These are phyloP conservation scores for Shargacucullia verbasci DNA, from an alignment of 2,888 invertebrate genomes.

Conservation along the genomic window DNA sequence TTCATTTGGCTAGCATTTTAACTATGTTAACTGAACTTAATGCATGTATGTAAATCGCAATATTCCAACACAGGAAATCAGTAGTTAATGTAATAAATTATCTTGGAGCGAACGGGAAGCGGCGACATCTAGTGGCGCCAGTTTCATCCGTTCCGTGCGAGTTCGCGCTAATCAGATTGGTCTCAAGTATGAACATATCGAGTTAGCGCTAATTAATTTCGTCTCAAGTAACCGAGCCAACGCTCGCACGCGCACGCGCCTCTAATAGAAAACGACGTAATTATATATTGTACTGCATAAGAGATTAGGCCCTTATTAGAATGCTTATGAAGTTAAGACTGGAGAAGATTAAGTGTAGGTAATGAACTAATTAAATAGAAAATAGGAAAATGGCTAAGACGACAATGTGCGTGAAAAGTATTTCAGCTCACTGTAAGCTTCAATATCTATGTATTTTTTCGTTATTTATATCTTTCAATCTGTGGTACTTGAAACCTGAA, in stretches of 20 bases:
- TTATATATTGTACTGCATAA: slow-evolving; percentile 4
- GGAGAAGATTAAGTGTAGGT: neutral
- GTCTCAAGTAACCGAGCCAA: slow-evolving; percentile 22
- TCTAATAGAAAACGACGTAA: slow-evolving; percentile 5
- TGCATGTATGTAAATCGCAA: neutral
- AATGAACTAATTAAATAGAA: neutral
- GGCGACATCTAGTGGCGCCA: slow-evolving; percentile 23
- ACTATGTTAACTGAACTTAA: too few relatives aligned
- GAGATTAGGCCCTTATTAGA: neutral
- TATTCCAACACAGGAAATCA: slow-evolving; percentile 10
- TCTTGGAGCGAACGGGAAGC: slow-evolving; percentile 8
- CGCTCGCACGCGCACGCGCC: slow-evolving; percentile 7
- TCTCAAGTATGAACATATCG: slow-evolving; percentile 35
- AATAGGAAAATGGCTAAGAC: too few relatives aligned
- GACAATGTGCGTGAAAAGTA: too few relatives aligned
- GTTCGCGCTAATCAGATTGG: slow-evolving; percentile 33
- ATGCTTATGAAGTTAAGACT: neutral
- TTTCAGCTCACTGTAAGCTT: too few relatives aligned
- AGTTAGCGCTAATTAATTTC: slow-evolving; percentile 37
- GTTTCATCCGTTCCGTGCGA: slow-evolving; percentile 19
- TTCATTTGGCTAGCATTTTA: too few relatives aligned
- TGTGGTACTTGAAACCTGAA: too few relatives aligned
- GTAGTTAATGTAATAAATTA: slow-evolving; percentile 15
- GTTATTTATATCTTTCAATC: too few relatives aligned
- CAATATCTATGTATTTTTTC: too few relatives aligned